phyloP scores from a whole-genome alignment of 2,888 invertebrate species.

The Urechis unicinctus region DNA sequence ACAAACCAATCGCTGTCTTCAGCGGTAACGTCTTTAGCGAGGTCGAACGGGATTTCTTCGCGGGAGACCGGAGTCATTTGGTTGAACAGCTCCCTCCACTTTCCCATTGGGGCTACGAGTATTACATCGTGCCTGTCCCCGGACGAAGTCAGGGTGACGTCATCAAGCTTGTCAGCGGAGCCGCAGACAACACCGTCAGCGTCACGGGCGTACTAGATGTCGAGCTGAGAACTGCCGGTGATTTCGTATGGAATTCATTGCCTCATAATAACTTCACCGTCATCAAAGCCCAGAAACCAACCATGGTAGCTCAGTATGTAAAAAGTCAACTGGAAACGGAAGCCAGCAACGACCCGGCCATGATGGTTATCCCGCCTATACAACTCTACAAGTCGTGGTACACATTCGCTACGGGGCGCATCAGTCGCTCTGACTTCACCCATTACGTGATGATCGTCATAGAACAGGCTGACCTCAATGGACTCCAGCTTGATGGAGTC shows the following conservation, averaged over 20 bases:
- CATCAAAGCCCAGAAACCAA: not conserved
- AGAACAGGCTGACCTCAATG: not conserved
- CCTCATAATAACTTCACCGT: not conserved
- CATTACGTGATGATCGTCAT: slow-evolving; percentile 3
- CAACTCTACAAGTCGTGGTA: slow-evolving; percentile 4
- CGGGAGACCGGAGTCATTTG: not conserved
- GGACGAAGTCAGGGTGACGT: not conserved
- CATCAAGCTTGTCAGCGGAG: not conserved
- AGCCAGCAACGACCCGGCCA: slow-evolving; percentile 21
- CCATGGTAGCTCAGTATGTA: slow-evolving; percentile 5
- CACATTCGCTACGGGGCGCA: slow-evolving; percentile 4
- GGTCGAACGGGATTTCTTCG: not conserved
- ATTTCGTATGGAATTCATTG: not conserved
- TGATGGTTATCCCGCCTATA: slow-evolving; percentile 18
- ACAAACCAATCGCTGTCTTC: slow-evolving; percentile 1
- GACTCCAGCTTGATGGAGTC: not conserved
- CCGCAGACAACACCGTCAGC: not conserved
- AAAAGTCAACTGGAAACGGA: not conserved
- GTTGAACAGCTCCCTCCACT: not conserved
- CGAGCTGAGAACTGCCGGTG: not conserved
- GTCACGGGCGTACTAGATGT: not conserved
- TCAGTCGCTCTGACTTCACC: not conserved
- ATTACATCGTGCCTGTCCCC: not conserved
- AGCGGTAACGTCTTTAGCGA: not conserved
- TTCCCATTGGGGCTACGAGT: not conserved